Evolutionary conservation across 2,113 vertebrate species (phyloP), one percentile per base, ranked within the genome.

Genomic region (Empidonax alnorum): DNA sequence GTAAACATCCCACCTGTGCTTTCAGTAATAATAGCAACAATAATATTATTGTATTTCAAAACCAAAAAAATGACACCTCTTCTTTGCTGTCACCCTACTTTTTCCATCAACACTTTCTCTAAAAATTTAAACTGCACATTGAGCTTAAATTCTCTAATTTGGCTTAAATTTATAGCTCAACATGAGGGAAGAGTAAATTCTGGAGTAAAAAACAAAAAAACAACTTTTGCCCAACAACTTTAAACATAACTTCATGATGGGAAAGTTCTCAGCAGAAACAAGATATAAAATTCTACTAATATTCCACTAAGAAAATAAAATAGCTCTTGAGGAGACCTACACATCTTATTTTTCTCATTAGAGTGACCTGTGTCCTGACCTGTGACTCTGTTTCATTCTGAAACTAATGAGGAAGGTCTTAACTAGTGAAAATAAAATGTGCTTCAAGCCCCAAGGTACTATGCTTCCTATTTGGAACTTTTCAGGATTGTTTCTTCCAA

Each of bases 331-430:
- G 39, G 17, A 84, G 14, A 53, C 20, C 20, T 63, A 41, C 19
- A 58, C 5, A 24, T 81, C 46, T 71, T 66, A 41, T 49, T 87
- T 87, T 84, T 78, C 66, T 90, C 78, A 87, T 94, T 89, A 91
- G 28, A 33, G 28, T 74, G 42, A 72, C 35, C 20, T 41, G 3
- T 73, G 78, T 12, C 49, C 20, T 14, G 35, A 84, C 73, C 66
- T 75, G 35, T 90, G 39, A 41, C 53, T 73, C 28, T 55, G 9
- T 93, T 94, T 78, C 56, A 55, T 50, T 92, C 47, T 75, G 56
- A 96, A 93, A 87, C 53, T 93, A 84, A 93, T 20, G 2, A 87
- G 46, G 30, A 87, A 78, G 63, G 16, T 76, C 44, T 78, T 87
- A 91, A 71, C 22, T 89, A 65, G 49, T 49, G n/a, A 74, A 94